Evolutionary conservation across 64 coral and sea anemone genomes (phyloP).

Genomic region (Actinia equina): DNA sequence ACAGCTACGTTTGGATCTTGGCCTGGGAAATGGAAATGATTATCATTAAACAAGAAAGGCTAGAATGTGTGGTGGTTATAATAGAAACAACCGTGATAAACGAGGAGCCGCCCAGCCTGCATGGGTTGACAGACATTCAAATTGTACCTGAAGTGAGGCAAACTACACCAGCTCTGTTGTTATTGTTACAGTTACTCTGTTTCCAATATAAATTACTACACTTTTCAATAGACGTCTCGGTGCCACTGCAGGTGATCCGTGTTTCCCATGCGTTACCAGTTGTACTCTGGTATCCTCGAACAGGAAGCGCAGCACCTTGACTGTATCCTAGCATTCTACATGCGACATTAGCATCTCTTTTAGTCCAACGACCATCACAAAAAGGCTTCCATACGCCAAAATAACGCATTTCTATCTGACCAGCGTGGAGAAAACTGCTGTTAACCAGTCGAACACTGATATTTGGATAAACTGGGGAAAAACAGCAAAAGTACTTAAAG

Average conservation of each 20-base stretch:
- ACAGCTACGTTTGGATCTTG: not conserved
- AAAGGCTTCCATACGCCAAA: slow-evolving; percentile 45
- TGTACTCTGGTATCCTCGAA: not conserved
- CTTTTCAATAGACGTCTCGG: not conserved
- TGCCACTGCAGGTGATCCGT: not conserved
- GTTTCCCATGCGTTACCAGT: not conserved
- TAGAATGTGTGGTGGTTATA: too few relatives aligned
- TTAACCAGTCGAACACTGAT: slow-evolving; percentile 23
- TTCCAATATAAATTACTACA: not conserved
- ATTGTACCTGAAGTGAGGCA: not conserved
- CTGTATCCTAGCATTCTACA: too few relatives aligned
- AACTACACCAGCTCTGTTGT: not conserved
- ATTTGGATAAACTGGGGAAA: not conserved
- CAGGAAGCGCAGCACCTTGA: not conserved
- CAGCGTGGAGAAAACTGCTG: slow-evolving; percentile 15
- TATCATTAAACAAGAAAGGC: too few relatives aligned
- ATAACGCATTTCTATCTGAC: slow-evolving; percentile 33
- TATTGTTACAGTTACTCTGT: not conserved
- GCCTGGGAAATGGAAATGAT: not conserved
- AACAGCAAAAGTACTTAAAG: not conserved
- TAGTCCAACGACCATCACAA: slow-evolving; percentile 22
- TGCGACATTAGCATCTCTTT: not conserved
- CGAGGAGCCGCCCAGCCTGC: too few relatives aligned
- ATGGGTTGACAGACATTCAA: too few relatives aligned
- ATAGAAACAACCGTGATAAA: too few relatives aligned